These are phyloP conservation scores for Catharus fuscescens DNA, from an alignment of 2,113 vertebrate species.

Conservation along the genomic window DNA sequence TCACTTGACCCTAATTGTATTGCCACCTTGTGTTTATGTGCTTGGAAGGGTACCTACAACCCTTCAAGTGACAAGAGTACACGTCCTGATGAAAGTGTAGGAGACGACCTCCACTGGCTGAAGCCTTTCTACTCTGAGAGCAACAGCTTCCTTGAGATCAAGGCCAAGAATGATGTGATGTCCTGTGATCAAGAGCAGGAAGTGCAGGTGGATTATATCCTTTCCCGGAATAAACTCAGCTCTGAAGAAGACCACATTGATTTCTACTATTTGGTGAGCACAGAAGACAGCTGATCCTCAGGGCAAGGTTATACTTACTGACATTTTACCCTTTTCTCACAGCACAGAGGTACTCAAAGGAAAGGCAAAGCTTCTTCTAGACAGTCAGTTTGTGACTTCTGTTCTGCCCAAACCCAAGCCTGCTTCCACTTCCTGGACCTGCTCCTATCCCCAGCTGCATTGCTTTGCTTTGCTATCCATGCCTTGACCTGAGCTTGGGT, in stretches of 20 bases:
- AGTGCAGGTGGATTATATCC: constrained; percentile 64
- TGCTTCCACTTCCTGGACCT: neutral
- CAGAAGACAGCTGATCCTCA: neutral
- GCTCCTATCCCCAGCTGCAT: neutral
- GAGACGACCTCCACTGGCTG: neutral
- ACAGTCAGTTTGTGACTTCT: neutral
- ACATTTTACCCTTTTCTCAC: neutral
- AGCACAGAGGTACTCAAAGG: neutral
- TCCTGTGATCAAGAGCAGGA: constrained; percentile 53
- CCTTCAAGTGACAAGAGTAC: neutral
- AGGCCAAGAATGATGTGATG: neutral
- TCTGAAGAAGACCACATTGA: constrained; percentile 33
- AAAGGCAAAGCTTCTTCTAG: neutral
- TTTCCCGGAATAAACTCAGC: constrained; percentile 33
- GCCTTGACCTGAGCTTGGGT: neutral
- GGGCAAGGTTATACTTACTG: neutral
- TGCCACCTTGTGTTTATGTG: neutral
- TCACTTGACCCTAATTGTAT: neutral
- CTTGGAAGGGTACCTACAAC: constrained; percentile 6
- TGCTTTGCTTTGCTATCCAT: neutral
- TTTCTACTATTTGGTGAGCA: constrained; percentile 74
- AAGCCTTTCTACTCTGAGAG: constrained; percentile 69
- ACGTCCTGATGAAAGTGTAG: neutral
- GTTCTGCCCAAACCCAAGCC: neutral
- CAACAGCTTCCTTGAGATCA: constrained; percentile 64